Conservation (phyloP, 2,888 invertebrate genomes). For the Apamea crenata region DNA sequence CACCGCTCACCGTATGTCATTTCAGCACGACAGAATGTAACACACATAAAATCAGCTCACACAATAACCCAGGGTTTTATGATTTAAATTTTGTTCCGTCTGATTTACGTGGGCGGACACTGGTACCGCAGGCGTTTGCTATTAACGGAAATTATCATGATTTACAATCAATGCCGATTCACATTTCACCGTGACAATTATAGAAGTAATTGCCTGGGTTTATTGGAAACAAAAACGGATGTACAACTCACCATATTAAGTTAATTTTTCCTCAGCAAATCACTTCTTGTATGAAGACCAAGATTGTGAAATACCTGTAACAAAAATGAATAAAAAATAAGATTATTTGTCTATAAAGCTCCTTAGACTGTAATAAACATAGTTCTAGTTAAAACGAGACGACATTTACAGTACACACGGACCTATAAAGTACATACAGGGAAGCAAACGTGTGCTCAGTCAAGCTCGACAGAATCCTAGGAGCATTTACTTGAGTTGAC, state of each 20-base stretch:
- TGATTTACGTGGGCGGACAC: slow-evolving; percentile 40
- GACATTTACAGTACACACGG: slow-evolving; percentile 13
- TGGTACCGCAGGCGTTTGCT: slow-evolving; percentile 46
- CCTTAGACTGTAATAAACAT: background rate
- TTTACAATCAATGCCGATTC: slow-evolving; percentile 44
- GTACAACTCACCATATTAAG: slow-evolving; percentile 72
- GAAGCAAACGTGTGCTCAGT: slow-evolving; percentile 43
- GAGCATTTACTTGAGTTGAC: slow-evolving; percentile 57
- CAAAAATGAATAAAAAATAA: slow-evolving; percentile 10
- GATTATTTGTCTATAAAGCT: background rate
- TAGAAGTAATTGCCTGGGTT: slow-evolving; percentile 16
- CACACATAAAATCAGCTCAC: slow-evolving; percentile 39
- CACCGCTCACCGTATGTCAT: slow-evolving; percentile 28
- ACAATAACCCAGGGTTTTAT: slow-evolving; percentile 52
- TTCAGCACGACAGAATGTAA: slow-evolving; percentile 44
- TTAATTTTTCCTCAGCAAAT: slow-evolving; percentile 75
- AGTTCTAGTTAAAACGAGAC: slow-evolving; percentile 10
- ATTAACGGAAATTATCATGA: slow-evolving; percentile 50
- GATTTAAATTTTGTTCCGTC: slow-evolving; percentile 52
- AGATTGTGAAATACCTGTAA: slow-evolving; percentile 87
- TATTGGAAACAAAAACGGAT: background rate
- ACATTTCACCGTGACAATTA: slow-evolving; percentile 44
- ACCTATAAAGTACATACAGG: slow-evolving; percentile 13
- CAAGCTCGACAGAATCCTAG: slow-evolving; percentile 51
- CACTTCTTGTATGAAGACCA: slow-evolving; percentile 82